Evolutionary conservation across 2,888 invertebrate species (phyloP), one percentile per base, ranked within the genome.

Genomic region (Catocala nupta): DNA sequence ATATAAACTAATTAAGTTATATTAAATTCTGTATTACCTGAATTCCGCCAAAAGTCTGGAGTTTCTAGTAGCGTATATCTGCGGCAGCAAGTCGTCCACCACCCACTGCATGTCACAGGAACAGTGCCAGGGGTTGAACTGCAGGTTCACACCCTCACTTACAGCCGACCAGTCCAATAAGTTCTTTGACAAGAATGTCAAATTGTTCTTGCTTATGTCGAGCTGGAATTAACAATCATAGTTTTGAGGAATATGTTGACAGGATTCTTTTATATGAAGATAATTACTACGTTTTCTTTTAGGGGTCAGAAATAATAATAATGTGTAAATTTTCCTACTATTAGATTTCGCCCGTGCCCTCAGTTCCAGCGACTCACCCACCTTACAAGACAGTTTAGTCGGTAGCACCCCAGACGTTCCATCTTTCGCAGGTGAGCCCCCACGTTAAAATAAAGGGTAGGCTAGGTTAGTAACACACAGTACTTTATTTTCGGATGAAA

Each of bases 111-210:
- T 81, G 44, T 93, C 89, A 75, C 96, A 96, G 65, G 91, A 84
- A 77, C 96, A 96, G 65, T 91, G 86, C 94, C 96, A 95, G 0
- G 96, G 96, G 84, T 96, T 96, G 69, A 89, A 90, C 89, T 96
- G 95, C 5, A 96, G 81, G 82, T 96, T 92, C 0, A 95, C 90
- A 0, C 92, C 94, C 6, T 91, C 90, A 0, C 75, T 75, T 6
- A 90, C 75, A 0, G 82, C 70, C 0, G 86, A 76, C 91, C 92
- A 95, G 53, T 88, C 84, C 0, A 93, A 78, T n/a, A 95, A 80
- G 3, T 83, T 77, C 60, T 83, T 81, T 0, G 95, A 84, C 0
- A 96, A 73, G 0, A 75, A 77, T 0, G 88, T 86, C 9, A 96
- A 75, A 53, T 91, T 92, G 83, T 96, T 96, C 77, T 92, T 92